Evolutionary conservation across 64 coral and sea anemone species (phyloP).

Genomic region (Exaiptasia diaphana): DNA sequence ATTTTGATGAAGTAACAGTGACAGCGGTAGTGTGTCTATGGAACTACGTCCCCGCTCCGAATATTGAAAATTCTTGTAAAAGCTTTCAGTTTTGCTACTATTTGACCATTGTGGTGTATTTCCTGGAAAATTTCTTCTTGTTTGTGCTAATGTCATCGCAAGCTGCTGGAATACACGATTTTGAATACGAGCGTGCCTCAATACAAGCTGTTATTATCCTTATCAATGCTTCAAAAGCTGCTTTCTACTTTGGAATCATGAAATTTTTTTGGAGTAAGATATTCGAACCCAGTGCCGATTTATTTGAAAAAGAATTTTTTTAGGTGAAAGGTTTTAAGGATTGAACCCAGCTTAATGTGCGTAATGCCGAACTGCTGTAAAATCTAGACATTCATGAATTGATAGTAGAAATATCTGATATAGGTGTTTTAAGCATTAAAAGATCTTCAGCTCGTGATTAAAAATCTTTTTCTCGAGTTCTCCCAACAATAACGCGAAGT

Average conservation of each 20-base stretch:
- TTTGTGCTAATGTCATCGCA: slow-evolving; percentile 87
- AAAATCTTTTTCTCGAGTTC: too few relatives aligned
- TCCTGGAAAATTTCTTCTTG: slow-evolving; percentile 82
- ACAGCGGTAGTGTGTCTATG: slow-evolving; percentile 68
- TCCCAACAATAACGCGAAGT: too few relatives aligned
- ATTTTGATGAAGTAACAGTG: slow-evolving; percentile 64
- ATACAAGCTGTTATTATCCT: slow-evolving; percentile 70
- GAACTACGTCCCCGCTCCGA: slow-evolving; percentile 79
- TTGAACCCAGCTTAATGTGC: too few relatives aligned
- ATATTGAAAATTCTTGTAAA: neutral
- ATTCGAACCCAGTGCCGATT: slow-evolving; percentile 58
- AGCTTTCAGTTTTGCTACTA: slow-evolving; percentile 30
- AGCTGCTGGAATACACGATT: slow-evolving; percentile 84
- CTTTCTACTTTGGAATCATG: slow-evolving; percentile 85
- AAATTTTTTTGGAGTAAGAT: slow-evolving; percentile 92
- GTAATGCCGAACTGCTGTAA: too few relatives aligned
- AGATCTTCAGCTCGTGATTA: too few relatives aligned
- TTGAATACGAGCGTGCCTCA: slow-evolving; percentile 48
- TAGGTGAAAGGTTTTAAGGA: too few relatives aligned
- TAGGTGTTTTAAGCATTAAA: too few relatives aligned
- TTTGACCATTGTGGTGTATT: slow-evolving; percentile 60
- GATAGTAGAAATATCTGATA: too few relatives aligned
- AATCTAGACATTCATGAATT: too few relatives aligned
- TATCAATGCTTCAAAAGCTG: slow-evolving; percentile 73
- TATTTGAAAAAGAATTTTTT: slow-evolving; percentile 71